Evolutionary conservation across 2,888 invertebrate species (phyloP).

Genomic region (Polymixis lichenea): DNA sequence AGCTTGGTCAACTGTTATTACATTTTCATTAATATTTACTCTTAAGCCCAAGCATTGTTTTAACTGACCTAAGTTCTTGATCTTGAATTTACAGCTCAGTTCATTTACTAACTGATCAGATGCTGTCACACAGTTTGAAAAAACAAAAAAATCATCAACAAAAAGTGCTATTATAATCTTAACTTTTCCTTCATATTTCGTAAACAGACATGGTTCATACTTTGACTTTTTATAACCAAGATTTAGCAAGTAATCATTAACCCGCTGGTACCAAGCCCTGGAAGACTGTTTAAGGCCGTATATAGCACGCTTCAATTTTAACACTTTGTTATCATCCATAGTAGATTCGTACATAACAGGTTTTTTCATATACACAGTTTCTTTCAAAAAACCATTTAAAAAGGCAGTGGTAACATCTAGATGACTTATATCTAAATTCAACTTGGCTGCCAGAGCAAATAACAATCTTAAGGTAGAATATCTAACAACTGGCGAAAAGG

Average conservation of each 20-base stretch:
- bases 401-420: too few relatives aligned
- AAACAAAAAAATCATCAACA: background rate
- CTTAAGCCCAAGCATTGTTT: background rate
- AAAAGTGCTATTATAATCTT: background rate
- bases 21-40: background rate
- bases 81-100: background rate
- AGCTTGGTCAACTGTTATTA: background rate
- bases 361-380: too few relatives aligned
- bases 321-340: background rate
- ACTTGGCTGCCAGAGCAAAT: too few relatives aligned
- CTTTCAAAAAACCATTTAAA: too few relatives aligned
- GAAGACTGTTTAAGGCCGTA: background rate
- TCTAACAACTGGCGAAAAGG: too few relatives aligned
- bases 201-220: too few relatives aligned
- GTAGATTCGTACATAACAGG: too few relatives aligned
- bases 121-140: background rate
- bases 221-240: too few relatives aligned
- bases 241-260: too few relatives aligned
- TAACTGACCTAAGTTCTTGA: background rate
- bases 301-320: background rate
- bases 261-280: background rate
- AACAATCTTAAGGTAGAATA: too few relatives aligned
- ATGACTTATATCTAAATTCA: too few relatives aligned
- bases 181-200: too few relatives aligned
- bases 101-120: background rate